Base-by-base conservation (phyloP, 2,888 invertebrate species). In the Cerastis leucographa region DNA sequence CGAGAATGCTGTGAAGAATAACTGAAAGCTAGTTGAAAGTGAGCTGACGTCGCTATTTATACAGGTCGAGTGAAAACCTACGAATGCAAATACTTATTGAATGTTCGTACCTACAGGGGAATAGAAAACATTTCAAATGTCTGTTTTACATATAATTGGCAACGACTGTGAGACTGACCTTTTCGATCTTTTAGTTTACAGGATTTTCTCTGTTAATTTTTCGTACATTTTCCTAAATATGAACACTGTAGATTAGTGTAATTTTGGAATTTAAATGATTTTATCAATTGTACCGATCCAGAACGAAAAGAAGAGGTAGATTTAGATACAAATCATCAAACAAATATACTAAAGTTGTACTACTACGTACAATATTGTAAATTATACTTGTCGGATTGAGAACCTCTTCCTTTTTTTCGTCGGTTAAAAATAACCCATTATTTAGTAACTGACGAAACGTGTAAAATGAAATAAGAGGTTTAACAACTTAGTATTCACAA, bases 31-130 rank as follows among this genome's bases (percentile, higher is more conserved):
- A 40, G 62, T 61, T 71, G 80, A 84, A 84, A 71, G 14, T 54
- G 25, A 79, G 35, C 66, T 40, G 51, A 71, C 74, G 61, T n/a
- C 0, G 67, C 64, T 59, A 71, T 78, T 78, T 79, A 64, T 59
- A 71, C 54, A 71, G 68, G 56, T 68, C 54, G 51, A 64, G 51
- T 64, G 67, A 71, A 74, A 64, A 77, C 67, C 68, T 54, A 61
- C 59, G 22, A 69, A 79, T 54, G 81, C 71, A 67, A 75, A 83
- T 71, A 62, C 65, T 66, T 71, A 79, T 79, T 71, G 67, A 71
- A 64, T 71, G 66, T 66, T 67, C 59, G 54, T 40, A 59, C 68
- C 25, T 35, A 35, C 35, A n/a, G 59, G 68, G 51, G 59, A 49
- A 64, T 71, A 35, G 59, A 46, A 72, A 69, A 72, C 19, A 49